Evolutionary conservation across 2,888 invertebrate genomes (phyloP).

Genomic region (Harpalus rufipes): DNA sequence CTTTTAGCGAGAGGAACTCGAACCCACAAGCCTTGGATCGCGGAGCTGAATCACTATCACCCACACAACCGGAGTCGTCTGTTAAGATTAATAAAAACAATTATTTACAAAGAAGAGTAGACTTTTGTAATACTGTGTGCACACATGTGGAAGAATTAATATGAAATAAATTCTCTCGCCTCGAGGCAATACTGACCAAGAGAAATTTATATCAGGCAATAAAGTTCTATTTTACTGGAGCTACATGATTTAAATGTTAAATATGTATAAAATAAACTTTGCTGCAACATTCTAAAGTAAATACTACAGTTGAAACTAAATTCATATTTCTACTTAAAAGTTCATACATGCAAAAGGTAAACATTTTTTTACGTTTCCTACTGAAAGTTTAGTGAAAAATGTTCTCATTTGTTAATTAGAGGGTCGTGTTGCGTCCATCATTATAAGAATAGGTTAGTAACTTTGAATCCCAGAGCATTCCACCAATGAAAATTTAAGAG

Average conservation of each 20-base stretch:
- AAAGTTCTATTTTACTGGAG: background rate
- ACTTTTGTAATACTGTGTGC: background rate
- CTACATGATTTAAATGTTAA: background rate
- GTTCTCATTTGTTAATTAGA: conserved; percentile 12
- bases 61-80: no score
- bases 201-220: background rate
- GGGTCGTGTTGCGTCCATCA: background rate
- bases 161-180: background rate
- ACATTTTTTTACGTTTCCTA: background rate
- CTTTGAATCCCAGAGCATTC: conserved; percentile 22
- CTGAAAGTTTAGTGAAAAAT: background rate
- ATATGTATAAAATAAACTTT: background rate
- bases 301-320: background rate
- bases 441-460: conserved; percentile 31
- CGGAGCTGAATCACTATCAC: no score
- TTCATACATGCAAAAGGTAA: no score
- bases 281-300: background rate
- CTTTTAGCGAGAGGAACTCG: no score
- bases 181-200: background rate
- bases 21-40: no score
- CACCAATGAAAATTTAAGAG: conserved; percentile 50
- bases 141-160: background rate
- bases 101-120: no score
- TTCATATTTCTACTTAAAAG: background rate
- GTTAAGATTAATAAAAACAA: no score